Evolutionary conservation across 2,797 vertebrate genomes (phyloP), one percentile per base, ranked within the genome.

Genomic region (Tokudaia muenninki): DNA sequence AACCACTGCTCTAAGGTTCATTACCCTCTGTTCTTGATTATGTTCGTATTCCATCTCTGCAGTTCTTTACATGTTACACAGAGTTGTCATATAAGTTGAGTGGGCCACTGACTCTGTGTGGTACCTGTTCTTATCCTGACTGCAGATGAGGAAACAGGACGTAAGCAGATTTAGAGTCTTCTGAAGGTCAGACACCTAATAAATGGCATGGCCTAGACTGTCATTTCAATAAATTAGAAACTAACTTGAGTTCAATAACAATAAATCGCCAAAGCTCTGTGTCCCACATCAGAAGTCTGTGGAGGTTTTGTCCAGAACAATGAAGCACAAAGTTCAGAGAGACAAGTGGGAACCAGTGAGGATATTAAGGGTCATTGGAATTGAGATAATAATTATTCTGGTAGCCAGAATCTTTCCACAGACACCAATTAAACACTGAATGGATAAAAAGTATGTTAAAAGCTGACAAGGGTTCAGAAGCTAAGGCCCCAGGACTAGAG

Each of bases 351-450:
- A 97, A 87, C 72, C 90, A 72, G 67, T 8, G 4, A n/a, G 59
- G 57, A 74, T 17, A 77, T 6, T 31, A 90, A 94, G 75, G 80
- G 94, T 96, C 75, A 61, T 81, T 22, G 6, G n/a, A 63, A 94
- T 34, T 78, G 87, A 87, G 82, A 81, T 80, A 92, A 94, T 7
- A 4, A 95, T 91, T 78, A 94, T 94, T 93, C 61, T 80, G 2
- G 52, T 89, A n/a, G 82, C 70, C 89, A 89, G 94, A 83, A 65
- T 91, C 91, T 82, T 96, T 94, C 78, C 55, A 29, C 14, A 87
- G 97, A 95, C 41, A 90, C 89, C 87, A 97, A 97, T 98, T 98
- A 97, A 96, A 94, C 63, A 80, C 74, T 31, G 57, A 14, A 16
- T 59, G 57, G 63, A 80, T 17, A 61, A 72, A 87, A 94, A 72